phyloP scores from a whole-genome alignment of 2,797 vertebrate species.

The Bradypus variegatus region DNA sequence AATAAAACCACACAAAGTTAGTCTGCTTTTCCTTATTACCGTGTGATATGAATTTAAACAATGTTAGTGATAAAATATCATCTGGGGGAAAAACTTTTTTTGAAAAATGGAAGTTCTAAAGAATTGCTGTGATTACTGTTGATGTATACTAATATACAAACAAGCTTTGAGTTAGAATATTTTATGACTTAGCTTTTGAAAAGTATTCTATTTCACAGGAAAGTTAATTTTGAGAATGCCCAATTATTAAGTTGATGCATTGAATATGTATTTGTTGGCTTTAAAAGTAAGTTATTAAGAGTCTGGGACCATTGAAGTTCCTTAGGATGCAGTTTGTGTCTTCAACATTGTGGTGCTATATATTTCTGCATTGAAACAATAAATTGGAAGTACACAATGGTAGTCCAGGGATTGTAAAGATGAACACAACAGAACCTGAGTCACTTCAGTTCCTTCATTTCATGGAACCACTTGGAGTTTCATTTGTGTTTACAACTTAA shows the following conservation, averaged over 20 bases:
- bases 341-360: not conserved
- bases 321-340: not conserved
- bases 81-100: too few species aligned
- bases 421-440: not conserved
- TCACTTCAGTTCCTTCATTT: not conserved
- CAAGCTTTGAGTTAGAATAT: not conserved
- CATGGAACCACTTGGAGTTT: not conserved
- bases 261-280: not conserved
- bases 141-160: not conserved
- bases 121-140: not conserved
- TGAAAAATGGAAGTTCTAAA: not conserved
- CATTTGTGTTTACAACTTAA: conserved; percentile 16
- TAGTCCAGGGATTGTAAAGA: not conserved
- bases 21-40: not conserved
- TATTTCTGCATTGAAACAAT: not conserved
- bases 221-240: not conserved
- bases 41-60: not conserved
- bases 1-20: not conserved
- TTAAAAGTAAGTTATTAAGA: not conserved
- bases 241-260: not conserved
- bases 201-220: not conserved
- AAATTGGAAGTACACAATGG: not conserved
- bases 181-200: not conserved
- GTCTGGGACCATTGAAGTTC: not conserved
- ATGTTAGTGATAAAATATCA: not conserved